Conservation (phyloP, 37 sponge, comb jelly and placozoan genomes). For the Oscarella lobularis region DNA sequence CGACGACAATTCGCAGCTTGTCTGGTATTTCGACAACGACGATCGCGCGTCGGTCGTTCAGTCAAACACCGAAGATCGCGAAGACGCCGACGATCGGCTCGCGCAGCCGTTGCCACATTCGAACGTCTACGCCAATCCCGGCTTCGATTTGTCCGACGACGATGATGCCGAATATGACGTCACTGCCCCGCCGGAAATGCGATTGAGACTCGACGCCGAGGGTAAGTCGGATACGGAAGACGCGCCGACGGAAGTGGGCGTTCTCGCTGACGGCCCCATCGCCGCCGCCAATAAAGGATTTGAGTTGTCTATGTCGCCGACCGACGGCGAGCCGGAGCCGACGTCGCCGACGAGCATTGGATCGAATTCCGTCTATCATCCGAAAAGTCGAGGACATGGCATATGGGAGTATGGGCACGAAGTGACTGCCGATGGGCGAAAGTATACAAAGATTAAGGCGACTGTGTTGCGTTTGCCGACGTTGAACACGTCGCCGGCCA, state of each 20-base stretch:
- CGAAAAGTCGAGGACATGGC: not conserved
- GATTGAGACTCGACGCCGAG: not conserved
- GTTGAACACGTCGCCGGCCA: no score
- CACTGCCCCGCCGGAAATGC: not conserved
- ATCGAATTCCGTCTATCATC: no score
- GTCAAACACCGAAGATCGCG: not conserved
- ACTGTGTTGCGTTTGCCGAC: not conserved
- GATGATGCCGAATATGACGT: not conserved
- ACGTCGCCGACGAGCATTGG: not conserved
- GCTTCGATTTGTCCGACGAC: not conserved
- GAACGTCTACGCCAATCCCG: not conserved
- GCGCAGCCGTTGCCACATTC: not conserved
- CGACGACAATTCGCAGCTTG: not conserved
- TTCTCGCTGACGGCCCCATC: not conserved
- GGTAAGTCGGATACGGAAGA: not conserved
- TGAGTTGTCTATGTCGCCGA: not conserved
- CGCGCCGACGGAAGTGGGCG: not conserved
- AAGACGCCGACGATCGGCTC: not conserved
- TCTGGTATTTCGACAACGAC: slow-evolving; percentile 1
- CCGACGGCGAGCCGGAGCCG: not conserved
- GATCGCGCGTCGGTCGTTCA: not conserved
- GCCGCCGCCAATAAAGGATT: not conserved
- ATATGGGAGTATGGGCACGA: not conserved
- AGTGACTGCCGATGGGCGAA: not conserved
- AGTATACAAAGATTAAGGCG: not conserved